Conservation (phyloP, 2,888 invertebrate species). For the Lepidonotus clava region DNA sequence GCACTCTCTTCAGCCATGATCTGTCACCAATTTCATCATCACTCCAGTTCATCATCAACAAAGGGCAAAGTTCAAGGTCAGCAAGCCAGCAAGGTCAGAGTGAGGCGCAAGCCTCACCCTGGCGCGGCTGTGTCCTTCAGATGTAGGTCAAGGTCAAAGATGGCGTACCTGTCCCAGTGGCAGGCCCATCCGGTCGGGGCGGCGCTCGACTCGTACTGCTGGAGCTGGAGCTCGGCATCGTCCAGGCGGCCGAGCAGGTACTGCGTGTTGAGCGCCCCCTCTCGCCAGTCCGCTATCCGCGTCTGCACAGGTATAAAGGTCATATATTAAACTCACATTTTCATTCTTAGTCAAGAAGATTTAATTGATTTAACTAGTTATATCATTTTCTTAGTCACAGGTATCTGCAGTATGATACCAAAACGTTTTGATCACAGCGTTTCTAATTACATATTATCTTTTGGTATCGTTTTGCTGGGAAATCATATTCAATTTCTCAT, state of each 20-base stretch:
- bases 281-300: conserved; percentile 85
- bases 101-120: conserved; percentile 28
- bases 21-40: not conserved
- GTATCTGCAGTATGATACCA: too few relatives aligned
- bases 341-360: too few relatives aligned
- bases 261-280: conserved; percentile 83
- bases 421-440: too few relatives aligned
- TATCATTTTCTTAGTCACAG: too few relatives aligned
- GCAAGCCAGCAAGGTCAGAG: conserved; percentile 33
- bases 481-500: too few relatives aligned
- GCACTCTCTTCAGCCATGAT: not conserved
- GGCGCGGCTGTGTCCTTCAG: conserved; percentile 41
- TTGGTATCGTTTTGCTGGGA: too few relatives aligned
- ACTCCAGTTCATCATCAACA: not conserved
- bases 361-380: too few relatives aligned
- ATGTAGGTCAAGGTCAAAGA: conserved; percentile 20
- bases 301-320: conserved; percentile 81
- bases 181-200: conserved; percentile 87
- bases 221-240: conserved; percentile 84
- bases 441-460: too few relatives aligned
- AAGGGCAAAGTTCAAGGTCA: conserved; percentile 44
- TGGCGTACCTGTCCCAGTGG: conserved; percentile 87
- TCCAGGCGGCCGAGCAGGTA: conserved; percentile 85
- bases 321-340: not conserved
- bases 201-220: conserved; percentile 85